These are phyloP conservation scores for Gymnarchus niloticus DNA, from an alignment of 2,113 vertebrate species.

Conservation along the genomic window DNA sequence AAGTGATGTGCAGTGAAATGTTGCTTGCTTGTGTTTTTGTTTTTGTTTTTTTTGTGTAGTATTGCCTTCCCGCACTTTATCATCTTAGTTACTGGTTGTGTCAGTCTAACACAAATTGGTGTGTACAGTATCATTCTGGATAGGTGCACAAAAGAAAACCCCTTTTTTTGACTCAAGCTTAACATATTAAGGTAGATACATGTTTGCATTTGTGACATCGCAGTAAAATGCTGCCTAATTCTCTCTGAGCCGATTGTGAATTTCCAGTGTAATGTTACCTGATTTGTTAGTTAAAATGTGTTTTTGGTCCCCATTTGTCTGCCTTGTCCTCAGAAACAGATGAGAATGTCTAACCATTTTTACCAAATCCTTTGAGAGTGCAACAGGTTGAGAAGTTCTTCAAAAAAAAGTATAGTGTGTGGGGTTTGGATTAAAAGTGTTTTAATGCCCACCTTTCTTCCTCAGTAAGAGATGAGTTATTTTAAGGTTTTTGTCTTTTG, in stretches of 20 bases:
- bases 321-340: background rate
- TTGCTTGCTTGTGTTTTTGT: conserved; percentile 28
- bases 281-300: conserved; percentile 29
- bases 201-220: conserved; percentile 49
- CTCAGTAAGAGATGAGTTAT: background rate
- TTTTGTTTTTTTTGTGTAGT: conserved; percentile 39
- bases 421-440: background rate
- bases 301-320: background rate
- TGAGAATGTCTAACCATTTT: background rate
- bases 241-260: conserved; percentile 45
- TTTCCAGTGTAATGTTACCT: conserved; percentile 55
- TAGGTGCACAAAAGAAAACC: background rate
- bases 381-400: background rate
- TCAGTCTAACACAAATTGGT: too few relatives aligned
- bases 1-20: conserved; percentile 42
- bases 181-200: conserved; percentile 44
- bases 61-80: too few relatives aligned
- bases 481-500: background rate
- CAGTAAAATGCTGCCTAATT: conserved; percentile 58
- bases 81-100: background rate
- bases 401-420: background rate
- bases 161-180: background rate
- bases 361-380: background rate
- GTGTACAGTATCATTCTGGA: too few relatives aligned
- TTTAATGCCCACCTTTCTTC: background rate